Evolutionary conservation across 1,140 invertebrate species (phyloP), one percentile per base, ranked within the genome.

Genomic region (Rhyzopertha dominica): DNA sequence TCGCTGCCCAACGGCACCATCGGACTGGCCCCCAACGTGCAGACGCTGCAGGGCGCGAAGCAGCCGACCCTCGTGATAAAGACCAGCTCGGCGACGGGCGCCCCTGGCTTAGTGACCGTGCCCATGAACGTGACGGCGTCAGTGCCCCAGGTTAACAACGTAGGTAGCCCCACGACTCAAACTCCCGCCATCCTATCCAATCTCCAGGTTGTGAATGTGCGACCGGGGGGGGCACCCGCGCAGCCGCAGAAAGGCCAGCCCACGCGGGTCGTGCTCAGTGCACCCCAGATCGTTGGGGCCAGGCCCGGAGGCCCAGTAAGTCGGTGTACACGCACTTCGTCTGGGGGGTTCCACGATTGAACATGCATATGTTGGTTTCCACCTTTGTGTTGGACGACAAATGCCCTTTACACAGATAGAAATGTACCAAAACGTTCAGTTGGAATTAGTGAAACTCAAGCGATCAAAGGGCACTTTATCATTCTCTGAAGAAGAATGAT

Each of bases 171-270:
- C 26, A 58, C 54, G 30, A 58, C 42, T 72, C 75, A 43, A 69
- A 31, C 76, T 77, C 37, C 76, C 61, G 54, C 56, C 47, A 71
- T 63, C 70, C 77, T 40, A 76, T 82, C 59, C 36, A 87, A 87
- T 73, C 84, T 92, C 51, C 87, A 90, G 66, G 86, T 93, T 62
- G 74, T 93, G 36, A 91, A 90, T 73, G 81, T 90, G 72, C 74
- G 87, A 50, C 80, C 84, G 22, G 53, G 78, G n/a, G 57, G 78
- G 37, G 74, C 81, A 29, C 80, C 83, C 16, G 66, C 75, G 42
- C 76, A 79, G 43, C 71, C 78, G 43, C 82, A 84, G 59, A 90
- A 89, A 63, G 79, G 78, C 31, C 79, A 78, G 42, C 79, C 80
- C 53, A 52, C 84, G 10, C 76, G 88, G 48, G 82, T 91, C 46